Percentiles rank a stretch among this genome's conserved stretches.
Evolutionary conservation across 2,888 invertebrate species (phyloP).

Genomic region (Encarsia formosa): DNA sequence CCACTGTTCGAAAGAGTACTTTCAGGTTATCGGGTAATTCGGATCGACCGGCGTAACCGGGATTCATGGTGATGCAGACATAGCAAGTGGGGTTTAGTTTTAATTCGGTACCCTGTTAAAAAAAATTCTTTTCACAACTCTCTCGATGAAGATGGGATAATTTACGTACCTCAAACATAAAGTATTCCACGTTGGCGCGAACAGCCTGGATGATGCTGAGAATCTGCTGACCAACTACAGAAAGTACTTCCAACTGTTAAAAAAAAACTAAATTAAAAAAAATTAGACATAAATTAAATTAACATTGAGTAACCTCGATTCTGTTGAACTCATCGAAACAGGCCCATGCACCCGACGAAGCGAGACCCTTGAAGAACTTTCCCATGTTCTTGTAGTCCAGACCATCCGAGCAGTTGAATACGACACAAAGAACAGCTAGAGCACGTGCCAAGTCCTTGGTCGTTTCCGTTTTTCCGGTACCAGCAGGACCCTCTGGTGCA

Average conservation of each 20-base stretch:
- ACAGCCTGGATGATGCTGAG: constrained; percentile 75
- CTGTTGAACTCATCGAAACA: constrained; percentile 88
- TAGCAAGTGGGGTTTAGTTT: constrained; percentile 73
- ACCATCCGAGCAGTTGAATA: constrained; percentile 84
- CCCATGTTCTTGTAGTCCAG: constrained; percentile 84
- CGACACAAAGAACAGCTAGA: constrained; percentile 83
- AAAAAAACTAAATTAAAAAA: too few relatives aligned
- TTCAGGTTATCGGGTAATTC: constrained; percentile 83
- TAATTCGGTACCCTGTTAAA: constrained; percentile 61
- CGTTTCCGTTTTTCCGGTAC: constrained; percentile 87
- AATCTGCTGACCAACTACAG: constrained; percentile 84
- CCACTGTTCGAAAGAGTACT: constrained; percentile 78
- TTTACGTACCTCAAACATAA: constrained; percentile 61
- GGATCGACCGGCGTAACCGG: constrained; percentile 76
- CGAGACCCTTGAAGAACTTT: constrained; percentile 79
- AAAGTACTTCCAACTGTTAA: constrained; percentile 77
- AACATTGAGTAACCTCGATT: too few relatives aligned
- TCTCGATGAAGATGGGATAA: not conserved
- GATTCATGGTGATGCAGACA: constrained; percentile 77
- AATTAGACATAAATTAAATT: too few relatives aligned
- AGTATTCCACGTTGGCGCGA: constrained; percentile 61
- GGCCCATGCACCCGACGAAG: constrained; percentile 80
- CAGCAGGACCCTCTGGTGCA: constrained; percentile 81
- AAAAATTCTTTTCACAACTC: not conserved
- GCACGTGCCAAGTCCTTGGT: constrained; percentile 91